Percentiles rank a stretch among this genome's conserved stretches.
These are phyloP conservation scores for Craniophora ligustri DNA, from an alignment of 2,888 invertebrate species.

Conservation along the genomic window DNA sequence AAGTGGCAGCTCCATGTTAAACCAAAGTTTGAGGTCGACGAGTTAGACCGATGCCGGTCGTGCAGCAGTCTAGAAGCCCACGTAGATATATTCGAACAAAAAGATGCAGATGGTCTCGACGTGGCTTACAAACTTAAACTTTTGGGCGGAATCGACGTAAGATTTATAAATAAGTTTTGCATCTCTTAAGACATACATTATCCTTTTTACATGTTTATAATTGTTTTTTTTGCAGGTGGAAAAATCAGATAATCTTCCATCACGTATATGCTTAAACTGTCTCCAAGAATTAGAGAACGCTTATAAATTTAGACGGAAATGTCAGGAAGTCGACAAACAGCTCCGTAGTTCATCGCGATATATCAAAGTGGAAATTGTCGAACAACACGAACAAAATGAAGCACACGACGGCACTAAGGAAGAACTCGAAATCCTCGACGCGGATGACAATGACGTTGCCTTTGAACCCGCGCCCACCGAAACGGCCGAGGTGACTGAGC, in stretches of 20 bases:
- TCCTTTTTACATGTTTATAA: not conserved
- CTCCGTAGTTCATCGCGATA: slow-evolving; percentile 57
- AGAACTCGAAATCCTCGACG: slow-evolving; percentile 48
- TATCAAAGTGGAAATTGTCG: slow-evolving; percentile 71
- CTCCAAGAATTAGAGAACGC: slow-evolving; percentile 78
- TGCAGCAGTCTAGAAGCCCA: slow-evolving; percentile 72
- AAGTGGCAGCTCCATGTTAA: slow-evolving; percentile 64
- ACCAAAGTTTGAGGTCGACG: slow-evolving; percentile 66
- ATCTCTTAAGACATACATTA: no score
- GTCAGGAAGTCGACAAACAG: slow-evolving; percentile 77
- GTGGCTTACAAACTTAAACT: slow-evolving; percentile 73
- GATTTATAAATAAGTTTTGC: not conserved
- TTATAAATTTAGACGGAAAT: slow-evolving; percentile 82
- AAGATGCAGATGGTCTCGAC: slow-evolving; percentile 69
- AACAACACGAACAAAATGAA: slow-evolving; percentile 51
- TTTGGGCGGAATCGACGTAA: slow-evolving; percentile 78
- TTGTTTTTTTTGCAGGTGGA: slow-evolving; percentile 67
- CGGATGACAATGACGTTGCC: slow-evolving; percentile 58
- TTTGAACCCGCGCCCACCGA: slow-evolving; percentile 53
- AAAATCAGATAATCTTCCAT: slow-evolving; percentile 74
- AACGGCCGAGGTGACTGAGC: slow-evolving; percentile 30
- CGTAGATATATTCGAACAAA: slow-evolving; percentile 71
- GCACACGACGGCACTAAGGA: slow-evolving; percentile 43
- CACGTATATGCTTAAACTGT: slow-evolving; percentile 79
- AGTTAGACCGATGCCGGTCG: slow-evolving; percentile 68